A percentile compares a stretch with the other conserved stretches of the same genome.
Conservation (phyloP, 1,140 invertebrate genomes). For the Zaprionus davidi region DNA sequence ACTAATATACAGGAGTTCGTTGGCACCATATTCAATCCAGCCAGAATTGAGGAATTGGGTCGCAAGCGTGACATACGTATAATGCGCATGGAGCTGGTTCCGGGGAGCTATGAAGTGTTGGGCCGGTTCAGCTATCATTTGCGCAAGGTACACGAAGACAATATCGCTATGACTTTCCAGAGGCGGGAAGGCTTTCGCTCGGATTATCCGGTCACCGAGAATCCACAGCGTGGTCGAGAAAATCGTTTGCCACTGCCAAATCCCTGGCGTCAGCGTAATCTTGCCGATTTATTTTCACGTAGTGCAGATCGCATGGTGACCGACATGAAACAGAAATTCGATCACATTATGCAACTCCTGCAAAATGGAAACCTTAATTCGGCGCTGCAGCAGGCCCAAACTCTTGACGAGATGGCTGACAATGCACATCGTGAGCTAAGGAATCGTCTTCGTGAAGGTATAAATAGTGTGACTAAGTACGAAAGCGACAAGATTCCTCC, state of each 20-base stretch:
- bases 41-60: slow-evolving; percentile 48
- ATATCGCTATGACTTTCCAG: slow-evolving; percentile 49
- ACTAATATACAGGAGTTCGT: slow-evolving; percentile 55
- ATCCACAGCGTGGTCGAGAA: slow-evolving; percentile 59
- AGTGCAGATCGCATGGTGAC: background rate
- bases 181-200: background rate
- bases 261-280: slow-evolving; percentile 41
- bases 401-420: slow-evolving; percentile 2
- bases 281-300: background rate
- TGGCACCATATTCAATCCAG: slow-evolving; percentile 37
- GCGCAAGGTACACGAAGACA: slow-evolving; percentile 50
- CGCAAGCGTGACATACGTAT: slow-evolving; percentile 54
- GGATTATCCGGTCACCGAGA: background rate
- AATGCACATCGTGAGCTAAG: slow-evolving; percentile 4
- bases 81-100: slow-evolving; percentile 54
- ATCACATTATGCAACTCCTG: slow-evolving; percentile 18
- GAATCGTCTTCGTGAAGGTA: background rate
- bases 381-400: background rate
- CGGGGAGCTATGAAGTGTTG: slow-evolving; percentile 41
- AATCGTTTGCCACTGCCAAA: slow-evolving; percentile 61
- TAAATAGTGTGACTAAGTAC: background rate
- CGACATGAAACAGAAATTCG: slow-evolving; percentile 10
- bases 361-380: slow-evolving; percentile 6
- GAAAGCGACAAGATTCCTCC: background rate
- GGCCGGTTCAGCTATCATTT: slow-evolving; percentile 20